Percentiles rank a stretch among this genome's conserved stretches.
Conservation (phyloP, 2,113 vertebrate species). For the Sinocyclocheilus maitianheensis region DNA sequence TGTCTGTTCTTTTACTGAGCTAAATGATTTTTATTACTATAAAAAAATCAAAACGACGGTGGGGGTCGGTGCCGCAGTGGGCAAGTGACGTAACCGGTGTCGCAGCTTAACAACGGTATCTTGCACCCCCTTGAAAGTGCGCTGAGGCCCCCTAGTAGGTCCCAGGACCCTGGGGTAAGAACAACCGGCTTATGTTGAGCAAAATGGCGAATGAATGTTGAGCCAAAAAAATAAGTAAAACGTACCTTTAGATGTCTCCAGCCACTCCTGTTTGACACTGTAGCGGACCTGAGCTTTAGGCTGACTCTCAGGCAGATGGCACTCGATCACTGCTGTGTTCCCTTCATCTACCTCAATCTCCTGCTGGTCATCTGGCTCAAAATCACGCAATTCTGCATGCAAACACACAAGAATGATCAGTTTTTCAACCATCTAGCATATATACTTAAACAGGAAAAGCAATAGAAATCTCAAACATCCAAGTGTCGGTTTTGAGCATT, state of each 20-base stretch:
- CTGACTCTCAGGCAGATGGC: constrained; percentile 94
- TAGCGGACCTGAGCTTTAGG: constrained; percentile 97
- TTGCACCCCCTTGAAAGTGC: neutral
- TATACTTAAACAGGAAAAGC: neutral
- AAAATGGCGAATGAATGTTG: too few species aligned
- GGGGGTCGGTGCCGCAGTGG: too few species aligned
- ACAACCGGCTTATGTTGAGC: neutral
- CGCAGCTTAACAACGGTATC: neutral
- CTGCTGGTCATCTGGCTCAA: constrained; percentile 89
- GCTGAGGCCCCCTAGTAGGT: neutral
- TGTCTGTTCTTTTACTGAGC: too few species aligned
- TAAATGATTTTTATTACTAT: too few species aligned
- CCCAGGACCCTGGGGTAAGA: neutral
- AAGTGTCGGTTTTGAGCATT: neutral
- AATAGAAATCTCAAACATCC: neutral
- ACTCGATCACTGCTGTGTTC: constrained; percentile 94
- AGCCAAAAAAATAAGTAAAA: neutral
- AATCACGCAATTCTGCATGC: constrained; percentile 89
- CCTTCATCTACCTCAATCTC: constrained; percentile 97
- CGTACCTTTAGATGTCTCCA: constrained; percentile 92
- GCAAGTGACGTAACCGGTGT: too few species aligned
- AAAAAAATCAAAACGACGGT: too few species aligned
- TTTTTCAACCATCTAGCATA: neutral
- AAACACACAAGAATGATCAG: constrained; percentile 37
- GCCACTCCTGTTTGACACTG: constrained; percentile 97